These are phyloP conservation scores for Callipepla squamata DNA, from an alignment of 2,113 vertebrate genomes.

Conservation along the genomic window DNA sequence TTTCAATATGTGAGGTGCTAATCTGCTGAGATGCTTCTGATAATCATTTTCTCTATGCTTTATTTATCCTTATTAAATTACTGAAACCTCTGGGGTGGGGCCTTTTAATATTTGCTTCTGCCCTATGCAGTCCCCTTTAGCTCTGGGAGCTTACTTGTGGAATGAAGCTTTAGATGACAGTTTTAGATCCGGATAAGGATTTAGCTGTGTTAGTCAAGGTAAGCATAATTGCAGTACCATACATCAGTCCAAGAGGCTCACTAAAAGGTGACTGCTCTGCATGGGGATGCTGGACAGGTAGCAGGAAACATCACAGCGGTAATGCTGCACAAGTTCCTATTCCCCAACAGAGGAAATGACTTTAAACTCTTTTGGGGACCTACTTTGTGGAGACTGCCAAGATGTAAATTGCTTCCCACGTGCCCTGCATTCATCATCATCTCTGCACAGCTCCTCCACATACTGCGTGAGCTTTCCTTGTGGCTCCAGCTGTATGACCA, in stretches of 20 bases:
- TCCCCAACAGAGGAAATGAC: background rate
- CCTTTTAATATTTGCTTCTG: background rate
- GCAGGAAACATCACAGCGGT: background rate
- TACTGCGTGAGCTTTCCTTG: rapidly evolving
- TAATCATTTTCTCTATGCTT: conserved; percentile 61
- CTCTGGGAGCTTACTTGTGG: background rate
- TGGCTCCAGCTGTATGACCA: background rate
- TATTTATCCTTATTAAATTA: conserved; percentile 51
- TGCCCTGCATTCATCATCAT: background rate
- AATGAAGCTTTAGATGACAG: background rate
- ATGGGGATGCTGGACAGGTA: rapidly evolving
- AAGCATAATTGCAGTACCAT: background rate
- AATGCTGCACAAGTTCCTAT: background rate
- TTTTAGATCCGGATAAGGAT: background rate
- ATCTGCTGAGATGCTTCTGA: conserved; percentile 7
- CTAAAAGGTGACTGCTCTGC: background rate
- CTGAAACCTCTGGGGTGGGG: background rate
- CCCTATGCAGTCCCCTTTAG: background rate
- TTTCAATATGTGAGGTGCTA: conserved; percentile 48
- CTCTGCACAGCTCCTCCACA: background rate
- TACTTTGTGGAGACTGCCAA: background rate
- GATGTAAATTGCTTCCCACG: background rate
- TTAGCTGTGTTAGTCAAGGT: background rate
- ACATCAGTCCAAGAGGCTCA: background rate
- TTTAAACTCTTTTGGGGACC: background rate